Evolutionary conservation across 2,113 vertebrate species (phyloP).

Genomic region (Nycticryphes semicollaris): DNA sequence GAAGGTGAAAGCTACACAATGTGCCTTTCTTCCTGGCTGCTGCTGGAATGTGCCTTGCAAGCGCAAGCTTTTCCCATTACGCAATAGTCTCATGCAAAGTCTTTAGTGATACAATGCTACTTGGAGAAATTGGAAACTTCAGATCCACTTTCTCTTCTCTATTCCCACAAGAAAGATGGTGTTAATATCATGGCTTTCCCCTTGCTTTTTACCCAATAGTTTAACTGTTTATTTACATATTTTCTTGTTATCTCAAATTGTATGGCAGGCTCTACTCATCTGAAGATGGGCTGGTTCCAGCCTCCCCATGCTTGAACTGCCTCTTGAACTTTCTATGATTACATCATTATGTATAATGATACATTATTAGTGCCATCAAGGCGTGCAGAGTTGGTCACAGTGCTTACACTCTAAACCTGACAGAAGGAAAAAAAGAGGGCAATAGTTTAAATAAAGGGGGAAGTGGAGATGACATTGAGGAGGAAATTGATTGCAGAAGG

Average conservation of each 20-base stretch:
- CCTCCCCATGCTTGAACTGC: constrained; percentile 32
- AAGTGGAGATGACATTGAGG: constrained; percentile 48
- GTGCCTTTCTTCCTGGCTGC: constrained; percentile 15
- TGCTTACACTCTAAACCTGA: constrained; percentile 28
- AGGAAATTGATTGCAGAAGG: constrained; percentile 61
- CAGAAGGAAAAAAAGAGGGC: constrained; percentile 41
- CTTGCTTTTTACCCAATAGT: background rate
- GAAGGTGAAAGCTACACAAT: constrained; percentile 1
- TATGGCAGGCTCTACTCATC: background rate
- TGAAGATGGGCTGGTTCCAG: constrained; percentile 24
- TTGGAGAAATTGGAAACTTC: background rate
- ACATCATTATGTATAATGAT: constrained; percentile 55
- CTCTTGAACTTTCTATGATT: constrained; percentile 65
- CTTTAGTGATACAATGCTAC: background rate
- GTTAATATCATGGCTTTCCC: background rate
- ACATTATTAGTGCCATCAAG: constrained; percentile 54
- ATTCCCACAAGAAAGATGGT: background rate
- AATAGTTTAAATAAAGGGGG: constrained; percentile 55
- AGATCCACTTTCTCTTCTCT: background rate
- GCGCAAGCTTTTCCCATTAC: background rate
- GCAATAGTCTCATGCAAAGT: background rate
- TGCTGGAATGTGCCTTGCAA: background rate
- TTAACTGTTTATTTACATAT: constrained; percentile 35
- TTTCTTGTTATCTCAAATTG: background rate
- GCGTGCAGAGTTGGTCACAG: constrained; percentile 31